Base-by-base conservation (phyloP, 53 echinoderm and acorn worm genomes). In the Astropecten irregularis region DNA sequence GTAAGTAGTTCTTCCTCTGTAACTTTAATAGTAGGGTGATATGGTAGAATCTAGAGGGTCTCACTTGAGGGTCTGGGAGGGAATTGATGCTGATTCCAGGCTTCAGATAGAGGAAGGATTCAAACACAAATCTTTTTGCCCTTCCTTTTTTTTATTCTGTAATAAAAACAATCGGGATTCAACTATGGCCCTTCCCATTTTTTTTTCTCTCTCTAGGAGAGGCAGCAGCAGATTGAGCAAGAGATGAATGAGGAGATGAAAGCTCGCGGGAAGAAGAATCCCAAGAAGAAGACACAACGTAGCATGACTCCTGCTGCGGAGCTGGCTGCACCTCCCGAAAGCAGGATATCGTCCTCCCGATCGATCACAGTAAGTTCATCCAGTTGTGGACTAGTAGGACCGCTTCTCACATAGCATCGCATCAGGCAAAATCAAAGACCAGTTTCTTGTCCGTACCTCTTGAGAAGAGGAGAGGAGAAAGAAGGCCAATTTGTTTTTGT, bases 221-320 rank as follows among this genome's bases (percentile, higher is more conserved):
- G 85, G 33, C 49, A 62, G 60, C 42, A 85, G 6, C 57, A 25
- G 47, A 49, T 49, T 47, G 85, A 74, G 74, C 85, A 85, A 25
- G 74, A 85, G 61, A 2, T 74, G 52, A 61, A 9, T 3, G 70
- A 71, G 61, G 71, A 74, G 38, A 42, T 74, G 25, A 58, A 56
- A 49, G 23, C 63, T 10, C 16, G 36, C 0, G 28, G 40, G 38
- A 83, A 69, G 58, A 83, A 59, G 36, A 51, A 57, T 42, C 18
- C 29, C 13, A 83, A 66, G 55, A 68, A 67, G 66, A 68, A 83
- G 53, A 83, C 66, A 7, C 67, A 32, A 1, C 25, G 83, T 9
- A 66, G 83, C 39, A 11, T n/a, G 15, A 74, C 74, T 11, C 74
- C 74, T 1, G 57, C 58, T 9, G 25, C 21, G 0, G 74, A 74